These are phyloP conservation scores for Pollimyrus isidori DNA, from an alignment of 2,113 vertebrate species.

Conservation along the genomic window DNA sequence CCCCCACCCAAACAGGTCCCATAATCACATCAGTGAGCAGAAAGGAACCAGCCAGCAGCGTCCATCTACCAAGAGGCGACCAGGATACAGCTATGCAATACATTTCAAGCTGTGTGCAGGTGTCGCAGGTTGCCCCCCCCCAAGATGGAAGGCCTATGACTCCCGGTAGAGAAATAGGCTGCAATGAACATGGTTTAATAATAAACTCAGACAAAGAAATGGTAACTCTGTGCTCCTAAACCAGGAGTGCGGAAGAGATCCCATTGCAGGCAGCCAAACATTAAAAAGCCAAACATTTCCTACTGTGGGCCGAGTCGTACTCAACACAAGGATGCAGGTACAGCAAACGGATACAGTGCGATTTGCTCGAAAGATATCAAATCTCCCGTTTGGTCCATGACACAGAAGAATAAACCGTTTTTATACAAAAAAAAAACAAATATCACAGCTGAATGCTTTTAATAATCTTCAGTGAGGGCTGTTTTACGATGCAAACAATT, in stretches of 20 bases:
- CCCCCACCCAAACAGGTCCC: not conserved
- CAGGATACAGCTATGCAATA: too few species aligned
- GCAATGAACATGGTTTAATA: not conserved
- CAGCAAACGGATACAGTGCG: not conserved
- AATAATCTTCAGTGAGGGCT: not conserved
- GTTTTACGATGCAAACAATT: not conserved
- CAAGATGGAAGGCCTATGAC: not conserved
- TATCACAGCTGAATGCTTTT: not conserved
- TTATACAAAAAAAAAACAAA: not conserved
- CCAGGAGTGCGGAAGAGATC: not conserved
- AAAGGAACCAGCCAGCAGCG: not conserved
- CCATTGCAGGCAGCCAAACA: not conserved
- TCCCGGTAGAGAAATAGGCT: not conserved
- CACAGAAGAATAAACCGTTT: not conserved
- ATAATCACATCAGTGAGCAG: too few species aligned
- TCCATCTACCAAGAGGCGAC: not conserved
- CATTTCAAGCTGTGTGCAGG: not conserved
- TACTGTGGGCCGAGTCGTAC: not conserved
- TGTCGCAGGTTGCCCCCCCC: not conserved
- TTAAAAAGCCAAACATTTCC: not conserved
- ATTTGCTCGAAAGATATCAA: not conserved
- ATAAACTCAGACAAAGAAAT: slow-evolving; percentile 8
- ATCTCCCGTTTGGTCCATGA: not conserved
- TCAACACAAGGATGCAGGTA: not conserved
- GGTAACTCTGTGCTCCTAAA: not conserved